Percentiles rank a stretch among this genome's conserved stretches.
phyloP scores from a whole-genome alignment of 2,113 vertebrate species.

The Pygoscelis antarcticus region DNA sequence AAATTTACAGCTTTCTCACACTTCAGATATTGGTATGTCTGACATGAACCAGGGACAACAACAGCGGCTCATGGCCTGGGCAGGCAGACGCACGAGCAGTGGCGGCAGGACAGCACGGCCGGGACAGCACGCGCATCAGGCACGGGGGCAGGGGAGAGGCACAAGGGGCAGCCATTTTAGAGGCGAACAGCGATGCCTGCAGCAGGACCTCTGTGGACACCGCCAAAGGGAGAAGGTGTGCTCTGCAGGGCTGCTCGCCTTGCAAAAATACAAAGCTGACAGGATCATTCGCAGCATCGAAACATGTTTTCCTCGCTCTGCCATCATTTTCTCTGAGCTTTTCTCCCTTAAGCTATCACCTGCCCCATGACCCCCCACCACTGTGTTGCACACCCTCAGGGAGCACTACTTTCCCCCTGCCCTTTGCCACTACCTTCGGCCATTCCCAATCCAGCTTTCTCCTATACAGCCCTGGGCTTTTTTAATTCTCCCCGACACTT shows the following conservation, averaged over 20 bases:
- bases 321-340: not conserved
- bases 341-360: rapidly evolving
- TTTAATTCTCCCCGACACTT: not conserved
- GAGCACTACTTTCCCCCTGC: not conserved
- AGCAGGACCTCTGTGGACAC: rapidly evolving
- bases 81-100: rapidly evolving
- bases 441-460: not conserved
- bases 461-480: not conserved
- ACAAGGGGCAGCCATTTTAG: not conserved
- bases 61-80: rapidly evolving
- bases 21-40: not conserved
- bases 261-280: not conserved
- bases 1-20: not conserved
- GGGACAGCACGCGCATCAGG: rapidly evolving
- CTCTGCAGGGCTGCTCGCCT: not conserved
- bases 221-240: rapidly evolving
- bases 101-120: too few species aligned
- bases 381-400: too few species aligned
- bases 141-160: too few species aligned
- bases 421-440: rapidly evolving
- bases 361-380: rapidly evolving
- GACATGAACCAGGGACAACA: rapidly evolving
- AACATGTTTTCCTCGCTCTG: not conserved
- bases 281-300: rapidly evolving
- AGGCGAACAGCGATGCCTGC: rapidly evolving